phyloP scores from a whole-genome alignment of 2,888 invertebrate species.

The Boloria selene region DNA sequence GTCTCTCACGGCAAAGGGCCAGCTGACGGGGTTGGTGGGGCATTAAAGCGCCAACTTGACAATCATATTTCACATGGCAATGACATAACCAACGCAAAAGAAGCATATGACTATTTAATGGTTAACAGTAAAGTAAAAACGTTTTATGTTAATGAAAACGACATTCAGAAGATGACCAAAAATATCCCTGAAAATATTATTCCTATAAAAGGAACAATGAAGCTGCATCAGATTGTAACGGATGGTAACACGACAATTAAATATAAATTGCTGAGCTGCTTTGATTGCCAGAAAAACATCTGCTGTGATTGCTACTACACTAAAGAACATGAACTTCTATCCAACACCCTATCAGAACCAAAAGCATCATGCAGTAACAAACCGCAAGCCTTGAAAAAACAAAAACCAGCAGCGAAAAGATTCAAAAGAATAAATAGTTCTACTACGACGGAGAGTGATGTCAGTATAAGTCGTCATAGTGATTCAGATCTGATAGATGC shows the following conservation, averaged over 20 bases:
- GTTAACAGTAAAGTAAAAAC: conserved; percentile 15
- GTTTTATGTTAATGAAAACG: conserved; percentile 22
- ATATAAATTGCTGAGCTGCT: conserved; percentile 13
- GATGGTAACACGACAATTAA: neutral
- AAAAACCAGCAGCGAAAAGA: no score
- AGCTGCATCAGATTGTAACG: conserved; percentile 14
- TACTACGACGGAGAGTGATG: no score
- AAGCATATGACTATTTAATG: conserved; percentile 30
- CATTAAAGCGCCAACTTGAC: conserved; percentile 42
- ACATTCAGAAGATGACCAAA: neutral
- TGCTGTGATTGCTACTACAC: no score
- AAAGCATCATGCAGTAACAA: no score
- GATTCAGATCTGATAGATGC: no score
- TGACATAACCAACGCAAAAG: conserved; percentile 38
- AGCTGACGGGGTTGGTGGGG: conserved; percentile 43
- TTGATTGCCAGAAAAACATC: neutral
- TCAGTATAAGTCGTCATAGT: no score
- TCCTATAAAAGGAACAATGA: conserved; percentile 17
- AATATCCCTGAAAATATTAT: neutral
- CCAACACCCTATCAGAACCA: no score
- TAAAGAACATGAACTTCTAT: no score
- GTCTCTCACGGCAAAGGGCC: conserved; percentile 43
- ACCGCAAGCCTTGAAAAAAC: no score
- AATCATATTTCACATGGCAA: conserved; percentile 36
- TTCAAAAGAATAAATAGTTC: no score